Evolutionary conservation across 2,113 vertebrate species (phyloP), one percentile per base, ranked within the genome.

Genomic region (Morone saxatilis): DNA sequence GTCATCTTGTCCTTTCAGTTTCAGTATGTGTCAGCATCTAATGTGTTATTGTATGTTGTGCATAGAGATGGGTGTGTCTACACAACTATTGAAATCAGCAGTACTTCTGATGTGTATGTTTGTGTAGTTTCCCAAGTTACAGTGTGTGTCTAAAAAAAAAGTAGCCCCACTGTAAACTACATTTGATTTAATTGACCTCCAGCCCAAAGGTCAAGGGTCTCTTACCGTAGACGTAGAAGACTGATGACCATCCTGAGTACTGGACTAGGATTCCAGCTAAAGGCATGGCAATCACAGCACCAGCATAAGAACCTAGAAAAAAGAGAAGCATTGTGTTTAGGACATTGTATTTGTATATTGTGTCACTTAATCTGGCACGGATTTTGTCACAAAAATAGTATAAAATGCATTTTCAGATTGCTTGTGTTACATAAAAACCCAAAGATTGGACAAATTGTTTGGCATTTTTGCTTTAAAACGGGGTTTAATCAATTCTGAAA

Each of bases 231-330:
- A 98, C 97, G 0, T 98, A 98, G 94, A 98, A 98, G 25, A 98
- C 96, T 0, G 97, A 98, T 19, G 96, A 95, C 97, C 97, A 98
- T 53, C 97, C 97, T 0, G 96, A 91, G 78, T 98, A 98, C 90
- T 98, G 97, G 62, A 98, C 97, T 17, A 98, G 91, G 61, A 98
- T 94, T 4, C 97, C 97, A 6, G 97, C 97, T 51, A 98, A 93
- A 1, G 97, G 97, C 97, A 98, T 98, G 48, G 97, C 97, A 9
- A 98, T 96, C 79, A 98, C 97, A 11, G 97, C 97, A 19, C 97
- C 97, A 1, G 97, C 97, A 1, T 98, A 98, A 48, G 97, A 98
- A 67, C 97, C 97, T 98, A 60, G 40, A 7, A 59, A 38, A 40
- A 40, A 40, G 8, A 70, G 19, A 43, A 16, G 71, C 9, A 25